Percentiles rank a stretch among this genome's conserved stretches.
These are phyloP conservation scores for Ectemnius lituratus DNA, from an alignment of 2,888 invertebrate species.

Conservation along the genomic window DNA sequence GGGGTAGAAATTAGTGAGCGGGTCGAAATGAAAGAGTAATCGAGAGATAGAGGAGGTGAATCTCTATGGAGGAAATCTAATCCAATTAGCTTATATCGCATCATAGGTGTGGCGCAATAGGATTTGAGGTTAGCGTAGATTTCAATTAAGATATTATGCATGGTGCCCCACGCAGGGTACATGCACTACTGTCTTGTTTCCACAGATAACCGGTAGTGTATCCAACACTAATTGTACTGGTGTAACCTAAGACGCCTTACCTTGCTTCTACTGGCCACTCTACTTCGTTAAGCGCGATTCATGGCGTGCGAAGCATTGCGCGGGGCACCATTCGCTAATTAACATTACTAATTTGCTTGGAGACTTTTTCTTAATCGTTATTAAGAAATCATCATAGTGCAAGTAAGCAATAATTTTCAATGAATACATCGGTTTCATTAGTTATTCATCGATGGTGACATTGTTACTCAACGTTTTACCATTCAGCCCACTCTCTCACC, in stretches of 20 bases:
- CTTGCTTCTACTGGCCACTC: slow-evolving; percentile 23
- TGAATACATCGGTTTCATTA: too few relatives aligned
- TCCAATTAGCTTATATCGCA: slow-evolving; percentile 68
- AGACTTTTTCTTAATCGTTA: too few relatives aligned
- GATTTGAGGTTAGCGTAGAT: slow-evolving; percentile 66
- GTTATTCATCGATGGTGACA: too few relatives aligned
- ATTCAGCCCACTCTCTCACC: too few relatives aligned
- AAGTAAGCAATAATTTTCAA: too few relatives aligned
- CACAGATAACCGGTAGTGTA: slow-evolving; percentile 39
- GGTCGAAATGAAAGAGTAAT: slow-evolving; percentile 37
- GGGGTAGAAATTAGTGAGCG: slow-evolving; percentile 27
- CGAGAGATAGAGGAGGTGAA: slow-evolving; percentile 43
- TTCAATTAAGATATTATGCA: slow-evolving; percentile 70
- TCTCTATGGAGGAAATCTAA: slow-evolving; percentile 64
- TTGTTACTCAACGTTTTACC: too few relatives aligned
- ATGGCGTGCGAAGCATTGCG: slow-evolving; percentile 29
- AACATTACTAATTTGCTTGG: too few relatives aligned
- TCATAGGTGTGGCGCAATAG: slow-evolving; percentile 59
- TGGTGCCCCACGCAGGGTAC: slow-evolving; percentile 56
- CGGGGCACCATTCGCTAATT: slow-evolving; percentile 39
- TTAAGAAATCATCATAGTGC: too few relatives aligned
- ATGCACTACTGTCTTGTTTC: slow-evolving; percentile 51
- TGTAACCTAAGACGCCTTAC: slow-evolving; percentile 6
- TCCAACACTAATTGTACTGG: slow-evolving; percentile 41
- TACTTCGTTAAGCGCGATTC: slow-evolving; percentile 41